Evolutionary conservation across 2,888 invertebrate species (phyloP), one percentile per base, ranked within the genome.

Genomic region (Xylota segnis): DNA sequence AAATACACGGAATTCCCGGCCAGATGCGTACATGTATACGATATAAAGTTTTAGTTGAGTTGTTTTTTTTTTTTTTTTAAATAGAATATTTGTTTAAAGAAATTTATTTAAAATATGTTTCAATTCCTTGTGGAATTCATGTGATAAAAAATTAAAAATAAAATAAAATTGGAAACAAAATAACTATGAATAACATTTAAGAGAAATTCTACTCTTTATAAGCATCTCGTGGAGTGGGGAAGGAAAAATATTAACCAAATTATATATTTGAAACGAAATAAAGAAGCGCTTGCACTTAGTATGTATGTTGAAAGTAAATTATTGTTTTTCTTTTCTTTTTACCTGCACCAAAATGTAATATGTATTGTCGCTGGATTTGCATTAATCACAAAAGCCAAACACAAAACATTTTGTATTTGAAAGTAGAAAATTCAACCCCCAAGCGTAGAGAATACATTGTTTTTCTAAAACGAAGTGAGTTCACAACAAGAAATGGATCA

Each of bases 1-100:
- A 92, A 91, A 89, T 90, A 92, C 92, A 92, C 92, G 92, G 92
- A 90, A 90, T 90, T 89, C 89, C 90, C 92, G 91, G 90, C 91
- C 92, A 92, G 92, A 91, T 91, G 92, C 90, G 91, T 90, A 86
- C 82, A 88, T 87, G 87, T 88, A 43, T 43, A 79, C 84, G 77
- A 77, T 70, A 90, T 89, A 89, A 74, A 78, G 66, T 66, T 87
- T 77, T 65, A 83, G 56, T 82, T 78, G 70, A 83, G 54, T 63
- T 43, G 43, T 43, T 14, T 23, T 23, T 23, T 23, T 14, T 23
- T 23, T 23, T 23, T 56, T 32, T 87, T 87, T 83, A 65, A 76
- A 74, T 50, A 72, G 68, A 54, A 82, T 58, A 76, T 71, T 78
- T 71, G 32, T 61, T 63, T 58, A 29, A 77, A 34, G 54, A 68